Evolutionary conservation across 2,888 invertebrate species (phyloP), one percentile per base, ranked within the genome.

Genomic region (Cryptophagus acutangulus): DNA sequence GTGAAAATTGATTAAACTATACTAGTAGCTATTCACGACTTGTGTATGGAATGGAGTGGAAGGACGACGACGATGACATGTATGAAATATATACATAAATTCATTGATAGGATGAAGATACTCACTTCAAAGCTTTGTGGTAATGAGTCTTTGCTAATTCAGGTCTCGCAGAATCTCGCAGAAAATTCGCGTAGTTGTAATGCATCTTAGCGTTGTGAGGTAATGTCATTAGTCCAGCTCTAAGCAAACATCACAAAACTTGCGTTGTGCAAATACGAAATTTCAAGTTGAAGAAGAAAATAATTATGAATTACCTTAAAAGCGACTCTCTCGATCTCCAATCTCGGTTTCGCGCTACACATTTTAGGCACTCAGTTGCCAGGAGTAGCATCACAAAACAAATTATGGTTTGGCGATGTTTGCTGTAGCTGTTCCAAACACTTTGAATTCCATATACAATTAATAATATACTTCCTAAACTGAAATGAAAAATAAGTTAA

Each of bases 121-220:
- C 78, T 75, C 69, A 89, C 90, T 79, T 80, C 35, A 90, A 71
- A 16, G 90, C 87, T 63, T 80, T 79, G 57, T 79, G 78, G 71
- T 90, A 90, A 71, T 89, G 88, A 53, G 77, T 71, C 51, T 83
- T 79, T 14, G 90, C 89, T 47, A 77, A 74, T 52, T 82, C 82
- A 42, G 78, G 78, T 57, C 82, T 76, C 26, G 83, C 82, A 30
- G 79, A 75, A 66, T 90, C 89, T 65, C 86, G 79, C 53, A 87
- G 75, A 66, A 84, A 84, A 74, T 91, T 91, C 31, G 84, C 91
- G 62, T 84, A 88, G 73, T 91, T 91, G 74, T 89, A 91, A 71
- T 90, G 89, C 71, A 88, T 81, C 71, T 91, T 91, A 40, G 90
- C 89, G 66, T 91, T 92, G 70, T 86, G 82, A 1, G 90, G 90